Conservation (phyloP, 2,888 invertebrate species). For the Stenurella melanura region DNA sequence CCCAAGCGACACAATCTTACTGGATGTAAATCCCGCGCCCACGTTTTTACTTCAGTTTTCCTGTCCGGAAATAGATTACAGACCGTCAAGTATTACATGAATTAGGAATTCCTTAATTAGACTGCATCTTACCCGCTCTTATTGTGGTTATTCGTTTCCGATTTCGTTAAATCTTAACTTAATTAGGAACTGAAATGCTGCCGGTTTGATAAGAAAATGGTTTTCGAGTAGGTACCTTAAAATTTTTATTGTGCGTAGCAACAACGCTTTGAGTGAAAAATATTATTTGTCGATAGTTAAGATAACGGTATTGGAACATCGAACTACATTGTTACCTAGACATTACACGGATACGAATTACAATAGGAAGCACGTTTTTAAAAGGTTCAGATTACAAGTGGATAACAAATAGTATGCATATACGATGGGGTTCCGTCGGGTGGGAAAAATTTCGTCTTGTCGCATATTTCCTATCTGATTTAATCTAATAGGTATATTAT, state of each 20-base stretch:
- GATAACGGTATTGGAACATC: not conserved
- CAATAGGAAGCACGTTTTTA: too few species aligned
- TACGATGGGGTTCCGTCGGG: not conserved
- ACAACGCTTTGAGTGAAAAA: not conserved
- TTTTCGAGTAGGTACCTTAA: not conserved
- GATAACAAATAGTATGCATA: too few species aligned
- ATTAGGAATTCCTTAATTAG: constrained; percentile 24
- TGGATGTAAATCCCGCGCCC: not conserved
- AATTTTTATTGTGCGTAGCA: not conserved
- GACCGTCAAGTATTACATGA: not conserved
- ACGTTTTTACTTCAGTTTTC: not conserved
- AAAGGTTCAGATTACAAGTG: too few species aligned
- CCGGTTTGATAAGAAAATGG: not conserved
- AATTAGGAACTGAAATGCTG: constrained; percentile 1
- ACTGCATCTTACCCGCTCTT: constrained; percentile 8
- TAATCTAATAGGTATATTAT: too few species aligned
- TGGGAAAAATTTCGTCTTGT: too few species aligned
- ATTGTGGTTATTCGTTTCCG: constrained; percentile 22
- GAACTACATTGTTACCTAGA: not conserved
- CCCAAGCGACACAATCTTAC: not conserved
- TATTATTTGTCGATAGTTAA: not conserved
- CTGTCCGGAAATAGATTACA: constrained; percentile 16
- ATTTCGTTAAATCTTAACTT: constrained; percentile 1
- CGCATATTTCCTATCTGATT: too few species aligned
- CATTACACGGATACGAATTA: not conserved